phyloP scores from a whole-genome alignment of 2,113 vertebrate genomes.

The Poecile atricapillus region DNA sequence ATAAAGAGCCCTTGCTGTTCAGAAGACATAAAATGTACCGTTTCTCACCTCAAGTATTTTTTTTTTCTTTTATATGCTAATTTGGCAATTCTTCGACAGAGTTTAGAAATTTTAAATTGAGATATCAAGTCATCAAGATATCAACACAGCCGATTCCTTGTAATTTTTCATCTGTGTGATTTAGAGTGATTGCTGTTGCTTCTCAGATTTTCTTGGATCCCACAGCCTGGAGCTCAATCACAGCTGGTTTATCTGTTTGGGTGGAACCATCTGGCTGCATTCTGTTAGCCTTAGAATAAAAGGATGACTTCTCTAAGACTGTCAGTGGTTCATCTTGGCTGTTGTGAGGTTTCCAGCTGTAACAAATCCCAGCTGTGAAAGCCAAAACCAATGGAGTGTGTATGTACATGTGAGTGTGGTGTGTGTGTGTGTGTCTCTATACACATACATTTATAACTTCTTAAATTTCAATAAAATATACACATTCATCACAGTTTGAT shows the following conservation, averaged over 20 bases:
- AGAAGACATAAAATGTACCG: background rate
- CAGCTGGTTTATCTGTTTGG: background rate
- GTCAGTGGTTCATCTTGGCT: background rate
- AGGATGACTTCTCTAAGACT: background rate
- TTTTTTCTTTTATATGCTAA: background rate
- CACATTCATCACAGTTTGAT: background rate
- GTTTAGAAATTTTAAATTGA: background rate
- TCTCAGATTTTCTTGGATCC: background rate
- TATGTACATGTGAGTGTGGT: background rate
- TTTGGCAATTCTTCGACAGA: background rate
- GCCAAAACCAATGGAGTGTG: background rate
- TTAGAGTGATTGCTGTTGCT: background rate
- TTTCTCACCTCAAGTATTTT: background rate
- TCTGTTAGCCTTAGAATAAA: background rate
- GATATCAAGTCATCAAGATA: background rate
- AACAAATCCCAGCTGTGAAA: background rate
- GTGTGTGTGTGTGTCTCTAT: background rate
- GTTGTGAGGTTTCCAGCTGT: background rate
- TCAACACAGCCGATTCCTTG: background rate
- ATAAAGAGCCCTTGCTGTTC: background rate
- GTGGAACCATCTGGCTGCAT: background rate
- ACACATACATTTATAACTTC: background rate
- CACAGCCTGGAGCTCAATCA: background rate
- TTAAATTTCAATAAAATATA: background rate
- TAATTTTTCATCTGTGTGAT: background rate